Base-by-base conservation (phyloP, 2,888 invertebrate species). In the Nomada fucata region DNA sequence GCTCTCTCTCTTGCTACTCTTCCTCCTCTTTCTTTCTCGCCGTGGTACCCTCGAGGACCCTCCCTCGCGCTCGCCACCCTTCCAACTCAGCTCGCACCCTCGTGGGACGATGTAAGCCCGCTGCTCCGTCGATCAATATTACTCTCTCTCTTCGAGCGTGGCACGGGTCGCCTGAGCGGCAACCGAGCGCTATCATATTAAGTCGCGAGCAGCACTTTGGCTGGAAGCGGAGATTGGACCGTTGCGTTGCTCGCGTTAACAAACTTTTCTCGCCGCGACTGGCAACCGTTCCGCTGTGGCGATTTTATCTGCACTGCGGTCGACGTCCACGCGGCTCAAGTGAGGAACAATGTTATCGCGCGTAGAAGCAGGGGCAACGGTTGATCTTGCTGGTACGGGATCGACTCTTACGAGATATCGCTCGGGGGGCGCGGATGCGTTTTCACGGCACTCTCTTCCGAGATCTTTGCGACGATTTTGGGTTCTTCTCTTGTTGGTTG, bases 81-180 rank as follows among this genome's bases (percentile, higher is more conserved):
- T 53, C 75, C 63, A 68, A 42, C 65, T 60, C 80, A 13, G 11
- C 84, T 67, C 61, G 47, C 69, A 59, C 64, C 70, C 73, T 86
- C 84, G 83, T 85, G 85, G 84, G 86, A 89, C 92, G 91, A 92
- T 91, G 92, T 92, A 93, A 93, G 91, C 92, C 90, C 91, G 88
- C 87, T 86, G 88, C 87, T 87, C 76, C 90, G 90, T 90, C 93
- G 93, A 93, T 93, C 93, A 93, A 93, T 93, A 93, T 93, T 92
- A 92, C 92, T 92, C 93, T 92, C 93, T 92, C 93, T 92, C 93
- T 92, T 90, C 90, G 91, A 92, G 90, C 89, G 89, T 86, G 78
- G 80, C 82, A 87, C 83, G 85, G 86, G 86, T 83, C 86, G 88
- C 86, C 89, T 89, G 82, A 87, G 87, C 88, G 85, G 82, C 88